Evolutionary conservation across 1,140 invertebrate genomes (phyloP).

Genomic region (Drosophila varians): DNA sequence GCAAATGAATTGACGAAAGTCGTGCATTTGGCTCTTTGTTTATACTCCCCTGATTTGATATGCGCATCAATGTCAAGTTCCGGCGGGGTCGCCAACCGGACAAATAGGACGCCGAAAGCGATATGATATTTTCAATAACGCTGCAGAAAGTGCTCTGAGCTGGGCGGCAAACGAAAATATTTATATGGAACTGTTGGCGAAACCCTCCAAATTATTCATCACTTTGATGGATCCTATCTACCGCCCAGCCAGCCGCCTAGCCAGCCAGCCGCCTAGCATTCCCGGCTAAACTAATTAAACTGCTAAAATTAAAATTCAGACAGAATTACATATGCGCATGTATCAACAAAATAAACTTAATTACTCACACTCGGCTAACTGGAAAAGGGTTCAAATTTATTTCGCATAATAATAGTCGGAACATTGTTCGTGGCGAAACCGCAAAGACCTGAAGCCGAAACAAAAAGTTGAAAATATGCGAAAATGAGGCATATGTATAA

Average conservation of each 20-base stretch:
- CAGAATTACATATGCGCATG: slow-evolving; percentile 36
- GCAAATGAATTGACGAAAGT: slow-evolving; percentile 75
- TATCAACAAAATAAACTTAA: slow-evolving; percentile 51
- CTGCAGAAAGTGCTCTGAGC: slow-evolving; percentile 5
- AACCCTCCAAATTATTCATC: slow-evolving; percentile 30
- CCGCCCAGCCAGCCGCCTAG: neutral
- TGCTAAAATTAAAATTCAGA: slow-evolving; percentile 41
- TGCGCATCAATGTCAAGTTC: slow-evolving; percentile 64
- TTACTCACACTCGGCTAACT: slow-evolving; percentile 40
- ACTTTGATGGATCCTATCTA: slow-evolving; percentile 8
- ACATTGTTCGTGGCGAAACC: slow-evolving; percentile 39
- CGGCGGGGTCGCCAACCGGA: neutral
- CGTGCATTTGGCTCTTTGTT: slow-evolving; percentile 68
- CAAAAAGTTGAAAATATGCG: slow-evolving; percentile 17
- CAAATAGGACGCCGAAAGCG: slow-evolving; percentile 14
- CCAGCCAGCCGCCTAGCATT: slow-evolving; percentile 2
- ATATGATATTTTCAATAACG: slow-evolving; percentile 38
- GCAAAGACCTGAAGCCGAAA: slow-evolving; percentile 27
- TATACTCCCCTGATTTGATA: slow-evolving; percentile 63
- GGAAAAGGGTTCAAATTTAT: slow-evolving; percentile 42
- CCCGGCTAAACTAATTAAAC: slow-evolving; percentile 45
- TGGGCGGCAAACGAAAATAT: slow-evolving; percentile 1
- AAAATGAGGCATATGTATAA: slow-evolving; percentile 32
- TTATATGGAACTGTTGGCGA: slow-evolving; percentile 4
- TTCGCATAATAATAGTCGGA: slow-evolving; percentile 33